Conservation (phyloP, 2,888 invertebrate genomes). For the Eumacrocentrus americanus region DNA sequence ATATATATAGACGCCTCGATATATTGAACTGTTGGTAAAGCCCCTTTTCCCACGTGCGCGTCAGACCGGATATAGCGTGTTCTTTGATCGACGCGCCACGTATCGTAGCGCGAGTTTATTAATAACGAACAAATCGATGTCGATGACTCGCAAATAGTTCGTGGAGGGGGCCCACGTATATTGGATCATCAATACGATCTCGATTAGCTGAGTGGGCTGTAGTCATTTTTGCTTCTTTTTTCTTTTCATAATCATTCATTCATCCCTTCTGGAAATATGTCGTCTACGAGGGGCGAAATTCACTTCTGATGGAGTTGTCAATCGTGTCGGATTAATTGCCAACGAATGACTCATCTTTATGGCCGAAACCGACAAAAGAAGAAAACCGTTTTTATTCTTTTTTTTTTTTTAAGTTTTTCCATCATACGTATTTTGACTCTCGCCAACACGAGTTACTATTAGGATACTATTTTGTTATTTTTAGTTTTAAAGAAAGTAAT, state of each 20-base stretch:
- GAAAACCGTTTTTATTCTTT: not conserved
- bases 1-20: constrained; percentile 3
- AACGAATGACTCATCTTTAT: not conserved
- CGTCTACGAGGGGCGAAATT: not conserved
- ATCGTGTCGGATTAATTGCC: not conserved
- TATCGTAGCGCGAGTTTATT: constrained; percentile 22
- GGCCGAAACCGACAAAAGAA: no score
- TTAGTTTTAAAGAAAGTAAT: no score
- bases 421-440: not conserved
- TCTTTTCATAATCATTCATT: not conserved
- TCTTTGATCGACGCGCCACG: constrained; percentile 30
- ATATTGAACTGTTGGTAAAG: constrained; percentile 15
- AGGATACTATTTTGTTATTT: no score
- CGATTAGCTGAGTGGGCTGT: not conserved
- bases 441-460: no score
- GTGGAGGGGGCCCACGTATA: not conserved
- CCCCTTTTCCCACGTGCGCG: constrained; percentile 3
- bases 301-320: not conserved
- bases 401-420: not conserved
- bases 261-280: not conserved
- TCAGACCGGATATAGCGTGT: constrained; percentile 21
- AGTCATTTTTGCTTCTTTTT: not conserved
- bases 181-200: not conserved
- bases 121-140: constrained; percentile 25
- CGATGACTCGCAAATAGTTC: constrained; percentile 15